A percentile compares a stretch with the other conserved stretches of the same genome.
Evolutionary conservation across 2,113 vertebrate genomes (phyloP).

Genomic region (Hippopotamus amphibius): DNA sequence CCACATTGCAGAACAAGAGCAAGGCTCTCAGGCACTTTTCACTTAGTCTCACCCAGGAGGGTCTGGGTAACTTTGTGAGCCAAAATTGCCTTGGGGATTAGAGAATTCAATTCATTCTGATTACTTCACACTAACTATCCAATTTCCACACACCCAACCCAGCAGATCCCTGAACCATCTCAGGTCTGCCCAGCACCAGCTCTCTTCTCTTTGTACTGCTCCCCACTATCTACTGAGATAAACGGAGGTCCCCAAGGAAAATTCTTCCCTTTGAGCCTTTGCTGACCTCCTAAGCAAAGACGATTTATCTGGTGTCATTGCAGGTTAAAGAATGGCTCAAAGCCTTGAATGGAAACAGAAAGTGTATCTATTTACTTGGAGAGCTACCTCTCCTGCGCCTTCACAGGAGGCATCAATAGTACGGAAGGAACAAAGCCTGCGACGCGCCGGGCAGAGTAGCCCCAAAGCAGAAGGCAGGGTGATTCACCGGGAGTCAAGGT

Average conservation of each 20-base stretch:
- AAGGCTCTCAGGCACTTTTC: background rate
- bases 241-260: slow-evolving; percentile 73
- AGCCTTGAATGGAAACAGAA: slow-evolving; percentile 85
- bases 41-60: background rate
- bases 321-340: slow-evolving; percentile 78
- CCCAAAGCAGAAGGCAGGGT: slow-evolving; percentile 80
- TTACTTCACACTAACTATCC: slow-evolving; percentile 12
- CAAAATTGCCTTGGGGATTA: background rate
- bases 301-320: slow-evolving; percentile 75
- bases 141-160: background rate
- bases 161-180: slow-evolving; percentile 15
- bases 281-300: slow-evolving; percentile 76
- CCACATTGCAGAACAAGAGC: background rate
- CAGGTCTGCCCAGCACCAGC: slow-evolving; percentile 11
- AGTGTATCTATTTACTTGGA: slow-evolving; percentile 84
- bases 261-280: slow-evolving; percentile 76
- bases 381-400: slow-evolving; percentile 82
- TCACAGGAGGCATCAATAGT: slow-evolving; percentile 78
- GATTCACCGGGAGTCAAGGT: slow-evolving; percentile 86
- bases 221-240: slow-evolving; percentile 77
- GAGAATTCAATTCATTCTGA: background rate
- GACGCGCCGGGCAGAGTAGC: slow-evolving; percentile 64
- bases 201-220: slow-evolving; percentile 55
- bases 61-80: rapidly evolving
- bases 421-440: slow-evolving; percentile 82